Evolutionary conservation across 2,113 vertebrate genomes (phyloP).

Genomic region (Zosterops lateralis): DNA sequence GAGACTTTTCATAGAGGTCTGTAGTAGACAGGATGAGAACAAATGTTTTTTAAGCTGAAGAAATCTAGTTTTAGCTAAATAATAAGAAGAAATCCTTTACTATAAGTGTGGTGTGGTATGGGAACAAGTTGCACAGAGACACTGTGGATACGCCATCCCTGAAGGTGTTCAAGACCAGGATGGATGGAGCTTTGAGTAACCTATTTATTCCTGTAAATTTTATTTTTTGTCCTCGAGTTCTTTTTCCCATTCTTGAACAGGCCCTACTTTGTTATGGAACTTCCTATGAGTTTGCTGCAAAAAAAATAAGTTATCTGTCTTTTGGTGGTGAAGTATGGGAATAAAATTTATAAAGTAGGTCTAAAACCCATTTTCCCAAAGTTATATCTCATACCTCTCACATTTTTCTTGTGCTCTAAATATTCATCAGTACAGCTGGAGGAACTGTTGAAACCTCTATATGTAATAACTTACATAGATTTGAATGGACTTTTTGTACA

Average conservation of each 20-base stretch:
- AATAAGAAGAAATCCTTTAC: not conserved
- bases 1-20: not conserved
- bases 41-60: not conserved
- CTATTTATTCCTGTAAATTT: not conserved
- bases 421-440: not conserved
- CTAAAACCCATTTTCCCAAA: not conserved
- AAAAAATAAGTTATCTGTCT: not conserved
- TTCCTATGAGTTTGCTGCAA: not conserved
- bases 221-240: not conserved
- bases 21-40: not conserved
- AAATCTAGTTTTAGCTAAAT: not conserved
- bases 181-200: not conserved
- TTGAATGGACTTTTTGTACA: not conserved
- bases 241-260: not conserved
- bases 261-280: not conserved
- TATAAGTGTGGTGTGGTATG: not conserved
- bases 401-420: not conserved
- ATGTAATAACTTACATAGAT: not conserved
- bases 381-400: not conserved
- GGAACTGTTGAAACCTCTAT: not conserved
- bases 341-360: not conserved
- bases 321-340: not conserved
- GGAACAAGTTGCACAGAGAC: not conserved
- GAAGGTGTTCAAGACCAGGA: not conserved
- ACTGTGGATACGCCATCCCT: not conserved